Percentiles rank a stretch among this genome's conserved stretches.
Evolutionary conservation across 2,888 invertebrate genomes (phyloP).

Genomic region (Spicauda simplicius): DNA sequence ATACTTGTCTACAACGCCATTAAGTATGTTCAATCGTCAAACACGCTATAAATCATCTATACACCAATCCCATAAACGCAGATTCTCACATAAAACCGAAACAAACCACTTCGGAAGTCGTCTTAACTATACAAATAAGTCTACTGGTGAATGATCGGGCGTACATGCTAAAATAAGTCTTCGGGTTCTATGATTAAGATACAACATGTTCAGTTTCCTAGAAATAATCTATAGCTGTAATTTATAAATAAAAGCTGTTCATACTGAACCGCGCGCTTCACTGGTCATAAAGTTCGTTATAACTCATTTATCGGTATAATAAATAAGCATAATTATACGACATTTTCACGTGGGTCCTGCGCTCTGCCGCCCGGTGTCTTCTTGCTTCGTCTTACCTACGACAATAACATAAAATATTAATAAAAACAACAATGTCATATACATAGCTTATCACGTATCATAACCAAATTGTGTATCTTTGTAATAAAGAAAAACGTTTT

Average conservation of each 20-base stretch:
- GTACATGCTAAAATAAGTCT: conserved; percentile 59
- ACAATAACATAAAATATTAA: conserved; percentile 55
- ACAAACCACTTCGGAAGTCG: conserved; percentile 34
- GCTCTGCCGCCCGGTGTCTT: conserved; percentile 60
- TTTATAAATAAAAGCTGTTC: conserved; percentile 38
- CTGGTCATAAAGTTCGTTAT: conserved; percentile 41
- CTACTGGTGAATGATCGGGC: conserved; percentile 49
- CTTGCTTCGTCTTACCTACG: conserved; percentile 64
- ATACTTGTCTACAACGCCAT: conserved; percentile 1
- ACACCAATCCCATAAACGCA: conserved; percentile 23
- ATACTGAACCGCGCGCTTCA: conserved; percentile 30
- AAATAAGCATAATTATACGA: conserved; percentile 38
- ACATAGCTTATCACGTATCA: not conserved
- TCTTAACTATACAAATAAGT: conserved; percentile 43
- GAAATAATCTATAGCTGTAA: conserved; percentile 38
- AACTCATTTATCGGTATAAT: conserved; percentile 43
- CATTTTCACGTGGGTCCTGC: conserved; percentile 42
- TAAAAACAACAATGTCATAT: not conserved
- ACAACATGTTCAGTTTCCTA: conserved; percentile 40
- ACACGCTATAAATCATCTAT: conserved; percentile 10
- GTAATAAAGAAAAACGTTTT: not conserved
- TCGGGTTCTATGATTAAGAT: conserved; percentile 56
- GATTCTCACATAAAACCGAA: conserved; percentile 39
- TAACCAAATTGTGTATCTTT: not conserved
- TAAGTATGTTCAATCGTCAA: conserved; percentile 5